Conservation (phyloP, 2,888 invertebrate species). For the Gortyna flavago region DNA sequence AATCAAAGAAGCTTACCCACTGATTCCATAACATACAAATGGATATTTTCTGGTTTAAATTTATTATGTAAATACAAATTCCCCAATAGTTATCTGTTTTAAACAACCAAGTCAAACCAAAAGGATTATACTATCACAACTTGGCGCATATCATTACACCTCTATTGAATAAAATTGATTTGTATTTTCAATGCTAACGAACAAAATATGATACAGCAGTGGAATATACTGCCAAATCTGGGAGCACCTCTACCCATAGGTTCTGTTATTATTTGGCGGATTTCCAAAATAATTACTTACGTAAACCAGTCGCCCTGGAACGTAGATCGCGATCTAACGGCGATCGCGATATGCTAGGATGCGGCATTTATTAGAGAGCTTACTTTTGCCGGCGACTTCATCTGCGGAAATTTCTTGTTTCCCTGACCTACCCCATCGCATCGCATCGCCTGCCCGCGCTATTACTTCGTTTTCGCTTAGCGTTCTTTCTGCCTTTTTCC, state of each 20-base stretch:
- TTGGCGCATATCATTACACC: conserved; percentile 38
- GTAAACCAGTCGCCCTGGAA: conserved; percentile 77
- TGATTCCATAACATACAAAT: neutral
- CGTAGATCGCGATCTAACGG: conserved; percentile 51
- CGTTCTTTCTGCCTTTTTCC: neutral
- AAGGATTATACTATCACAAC: conserved; percentile 46
- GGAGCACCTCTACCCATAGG: conserved; percentile 75
- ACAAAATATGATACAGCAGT: conserved; percentile 65
- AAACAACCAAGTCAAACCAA: neutral
- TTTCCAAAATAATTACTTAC: conserved; percentile 88
- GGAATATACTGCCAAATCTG: conserved; percentile 79
- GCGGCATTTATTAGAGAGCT: conserved; percentile 57
- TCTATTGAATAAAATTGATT: conserved; percentile 61
- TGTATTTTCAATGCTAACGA: conserved; percentile 70
- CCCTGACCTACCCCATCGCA: neutral
- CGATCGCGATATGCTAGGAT: conserved; percentile 60
- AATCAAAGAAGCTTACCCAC: neutral
- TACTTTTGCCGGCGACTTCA: neutral
- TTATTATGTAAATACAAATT: neutral
- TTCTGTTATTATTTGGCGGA: conserved; percentile 85
- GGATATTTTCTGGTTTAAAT: neutral
- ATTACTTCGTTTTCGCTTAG: neutral
- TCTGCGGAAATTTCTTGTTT: neutral
- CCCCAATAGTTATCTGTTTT: neutral
- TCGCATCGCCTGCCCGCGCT: neutral